phyloP scores from a whole-genome alignment of 1,140 invertebrate genomes.

The Stenopsyche tienmushanensis region DNA sequence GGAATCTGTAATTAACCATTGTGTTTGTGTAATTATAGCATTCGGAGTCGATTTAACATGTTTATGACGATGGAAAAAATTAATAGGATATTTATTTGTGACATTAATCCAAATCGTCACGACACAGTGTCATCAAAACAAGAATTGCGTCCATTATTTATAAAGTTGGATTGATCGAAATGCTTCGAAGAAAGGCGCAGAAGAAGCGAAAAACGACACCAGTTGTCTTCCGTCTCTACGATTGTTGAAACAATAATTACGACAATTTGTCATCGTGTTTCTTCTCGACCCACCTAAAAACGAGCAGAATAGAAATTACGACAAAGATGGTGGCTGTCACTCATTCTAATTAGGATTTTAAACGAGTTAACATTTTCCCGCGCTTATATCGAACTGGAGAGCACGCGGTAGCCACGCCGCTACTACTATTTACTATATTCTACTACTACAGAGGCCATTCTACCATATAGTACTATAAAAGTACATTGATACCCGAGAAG shows the following conservation, averaged over 20 bases:
- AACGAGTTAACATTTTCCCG: conserved; percentile 8
- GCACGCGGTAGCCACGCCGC: conserved; percentile 18
- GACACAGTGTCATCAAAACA: too few species aligned
- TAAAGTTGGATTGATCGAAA: too few species aligned
- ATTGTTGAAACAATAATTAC: background rate
- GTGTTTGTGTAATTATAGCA: too few species aligned
- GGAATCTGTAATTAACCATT: too few species aligned
- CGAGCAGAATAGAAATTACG: background rate
- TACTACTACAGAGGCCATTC: background rate
- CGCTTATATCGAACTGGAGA: background rate
- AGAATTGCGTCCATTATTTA: too few species aligned
- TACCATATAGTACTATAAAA: conserved; percentile 12
- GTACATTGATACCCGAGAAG: conserved; percentile 27
- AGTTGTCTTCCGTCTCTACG: background rate
- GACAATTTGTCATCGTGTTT: background rate
- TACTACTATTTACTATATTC: conserved; percentile 19
- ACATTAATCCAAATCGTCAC: too few species aligned
- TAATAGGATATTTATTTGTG: too few species aligned
- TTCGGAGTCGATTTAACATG: too few species aligned
- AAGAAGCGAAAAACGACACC: background rate
- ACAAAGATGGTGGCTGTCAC: background rate
- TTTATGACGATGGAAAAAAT: too few species aligned
- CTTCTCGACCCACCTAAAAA: background rate
- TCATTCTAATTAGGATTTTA: background rate
- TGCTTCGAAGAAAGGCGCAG: too few species aligned